Evolutionary conservation across 2,888 invertebrate genomes (phyloP).

Genomic region (Patella caerulea): DNA sequence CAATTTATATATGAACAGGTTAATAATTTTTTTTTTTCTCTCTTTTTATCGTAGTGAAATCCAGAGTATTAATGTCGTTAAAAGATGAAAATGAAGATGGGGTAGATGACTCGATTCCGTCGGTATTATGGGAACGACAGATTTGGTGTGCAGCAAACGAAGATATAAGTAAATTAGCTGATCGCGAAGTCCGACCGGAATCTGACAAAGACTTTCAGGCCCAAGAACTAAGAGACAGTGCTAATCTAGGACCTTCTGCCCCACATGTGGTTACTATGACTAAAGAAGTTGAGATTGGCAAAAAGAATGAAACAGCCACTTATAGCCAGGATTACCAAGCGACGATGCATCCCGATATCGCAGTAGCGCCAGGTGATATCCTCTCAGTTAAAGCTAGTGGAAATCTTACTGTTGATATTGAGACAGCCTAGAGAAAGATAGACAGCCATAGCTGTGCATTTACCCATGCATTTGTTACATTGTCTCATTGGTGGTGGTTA

Average conservation of each 20-base stretch:
- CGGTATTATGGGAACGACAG: slow-evolving; percentile 35
- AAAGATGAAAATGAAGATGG: slow-evolving; percentile 56
- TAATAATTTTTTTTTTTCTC: background rate
- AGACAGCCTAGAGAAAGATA: slow-evolving; percentile 28
- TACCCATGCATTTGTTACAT: slow-evolving; percentile 1
- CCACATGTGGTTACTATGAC: slow-evolving; percentile 21
- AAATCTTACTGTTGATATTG: slow-evolving; percentile 38
- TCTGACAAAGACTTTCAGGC: background rate
- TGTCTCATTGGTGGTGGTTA: slow-evolving; percentile 11
- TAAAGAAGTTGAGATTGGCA: slow-evolving; percentile 10
- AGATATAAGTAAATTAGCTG: slow-evolving; percentile 6
- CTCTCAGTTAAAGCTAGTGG: slow-evolving; percentile 21
- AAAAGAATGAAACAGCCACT: slow-evolving; percentile 9
- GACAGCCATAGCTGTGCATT: background rate
- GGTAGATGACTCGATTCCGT: slow-evolving; percentile 33
- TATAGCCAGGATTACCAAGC: slow-evolving; percentile 36
- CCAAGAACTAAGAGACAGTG: background rate
- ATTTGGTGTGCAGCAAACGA: slow-evolving; percentile 28
- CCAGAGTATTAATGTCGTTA: slow-evolving; percentile 62
- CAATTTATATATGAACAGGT: too few relatives aligned
- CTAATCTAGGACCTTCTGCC: slow-evolving; percentile 1
- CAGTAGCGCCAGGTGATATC: slow-evolving; percentile 34
- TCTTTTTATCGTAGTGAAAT: slow-evolving; percentile 57
- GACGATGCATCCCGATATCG: slow-evolving; percentile 48
- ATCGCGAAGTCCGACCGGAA: background rate